A percentile compares a stretch with the other conserved stretches of the same genome.
phyloP scores from a whole-genome alignment of 1,140 invertebrate genomes.

The Ceratina australensis region DNA sequence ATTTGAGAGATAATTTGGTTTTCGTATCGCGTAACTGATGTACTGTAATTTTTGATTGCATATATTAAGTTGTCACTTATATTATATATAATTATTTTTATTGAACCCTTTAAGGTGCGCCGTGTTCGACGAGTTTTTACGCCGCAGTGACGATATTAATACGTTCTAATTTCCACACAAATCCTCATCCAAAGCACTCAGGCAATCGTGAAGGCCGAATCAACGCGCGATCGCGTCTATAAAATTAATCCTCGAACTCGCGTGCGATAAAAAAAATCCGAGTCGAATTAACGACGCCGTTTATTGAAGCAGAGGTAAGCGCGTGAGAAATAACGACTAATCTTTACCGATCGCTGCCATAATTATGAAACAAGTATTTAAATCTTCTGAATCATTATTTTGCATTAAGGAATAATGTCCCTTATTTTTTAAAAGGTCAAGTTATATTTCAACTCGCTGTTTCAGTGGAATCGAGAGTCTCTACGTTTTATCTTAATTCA shows the following conservation, averaged over 20 bases:
- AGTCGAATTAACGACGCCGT: background rate
- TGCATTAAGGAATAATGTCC: no score
- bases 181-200: background rate
- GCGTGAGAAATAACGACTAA: background rate
- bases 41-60: slow-evolving; percentile 60
- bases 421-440: no score
- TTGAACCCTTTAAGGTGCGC: slow-evolving; percentile 44
- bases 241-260: slow-evolving; percentile 9
- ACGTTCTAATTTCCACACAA: slow-evolving; percentile 50
- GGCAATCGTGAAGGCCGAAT: slow-evolving; percentile 11
- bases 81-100: slow-evolving; percentile 57
- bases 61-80: slow-evolving; percentile 58
- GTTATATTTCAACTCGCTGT: no score
- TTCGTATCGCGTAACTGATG: slow-evolving; percentile 47
- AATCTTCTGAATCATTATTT: background rate
- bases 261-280: background rate
- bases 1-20: slow-evolving; percentile 58
- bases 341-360: background rate
- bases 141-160: slow-evolving; percentile 45
- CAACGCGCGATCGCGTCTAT: background rate
- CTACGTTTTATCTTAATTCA: no score
- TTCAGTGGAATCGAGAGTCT: no score
- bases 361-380: background rate
- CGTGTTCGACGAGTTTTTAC: slow-evolving; percentile 49
- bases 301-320: background rate